A percentile compares a stretch with the other conserved stretches of the same genome.
Evolutionary conservation across 2,113 vertebrate genomes (phyloP).

Genomic region (Megalops atlanticus): DNA sequence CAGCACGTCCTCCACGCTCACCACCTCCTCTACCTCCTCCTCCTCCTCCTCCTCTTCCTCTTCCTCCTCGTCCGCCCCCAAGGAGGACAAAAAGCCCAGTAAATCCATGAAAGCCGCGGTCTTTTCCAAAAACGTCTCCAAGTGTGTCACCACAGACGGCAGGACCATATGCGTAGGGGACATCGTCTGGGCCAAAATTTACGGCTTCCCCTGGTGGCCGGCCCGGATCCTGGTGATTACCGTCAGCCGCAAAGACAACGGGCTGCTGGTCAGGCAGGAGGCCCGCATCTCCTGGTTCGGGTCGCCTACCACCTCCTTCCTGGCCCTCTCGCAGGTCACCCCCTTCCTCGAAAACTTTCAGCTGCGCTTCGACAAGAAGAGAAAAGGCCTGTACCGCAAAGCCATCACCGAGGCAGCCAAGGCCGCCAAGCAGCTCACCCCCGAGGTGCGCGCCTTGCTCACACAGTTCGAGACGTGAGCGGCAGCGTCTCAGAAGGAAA

Average conservation of each 20-base stretch:
- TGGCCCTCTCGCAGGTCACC: slow-evolving; percentile 88
- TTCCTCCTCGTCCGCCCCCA: slow-evolving; percentile 71
- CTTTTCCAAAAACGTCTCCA: slow-evolving; percentile 95
- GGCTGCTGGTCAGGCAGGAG: slow-evolving; percentile 90
- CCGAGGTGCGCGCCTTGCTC: slow-evolving; percentile 93
- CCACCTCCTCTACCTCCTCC: slow-evolving; percentile 74
- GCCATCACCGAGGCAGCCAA: slow-evolving; percentile 95
- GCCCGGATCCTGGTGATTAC: slow-evolving; percentile 91
- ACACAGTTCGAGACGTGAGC: slow-evolving; percentile 96
- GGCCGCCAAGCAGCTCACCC: slow-evolving; percentile 95
- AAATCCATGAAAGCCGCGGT: slow-evolving; percentile 87
- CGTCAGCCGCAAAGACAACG: slow-evolving; percentile 88
- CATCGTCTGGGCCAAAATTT: slow-evolving; percentile 99
- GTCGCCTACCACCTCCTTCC: slow-evolving; percentile 96
- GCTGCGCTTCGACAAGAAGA: slow-evolving; percentile 95
- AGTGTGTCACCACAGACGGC: slow-evolving; percentile 88
- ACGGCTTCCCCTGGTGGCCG: slow-evolving; percentile 99
- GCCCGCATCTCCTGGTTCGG: slow-evolving; percentile 96
- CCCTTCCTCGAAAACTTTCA: slow-evolving; percentile 98
- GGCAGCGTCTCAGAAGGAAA: slow-evolving; percentile 68
- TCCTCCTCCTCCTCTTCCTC: slow-evolving; percentile 62
- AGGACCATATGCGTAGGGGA: slow-evolving; percentile 94
- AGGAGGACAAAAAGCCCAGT: slow-evolving; percentile 84
- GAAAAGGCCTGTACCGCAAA: slow-evolving; percentile 96
- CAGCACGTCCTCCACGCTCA: slow-evolving; percentile 62